phyloP scores from a whole-genome alignment of 1,140 invertebrate genomes.

The Orius insidiosus region DNA sequence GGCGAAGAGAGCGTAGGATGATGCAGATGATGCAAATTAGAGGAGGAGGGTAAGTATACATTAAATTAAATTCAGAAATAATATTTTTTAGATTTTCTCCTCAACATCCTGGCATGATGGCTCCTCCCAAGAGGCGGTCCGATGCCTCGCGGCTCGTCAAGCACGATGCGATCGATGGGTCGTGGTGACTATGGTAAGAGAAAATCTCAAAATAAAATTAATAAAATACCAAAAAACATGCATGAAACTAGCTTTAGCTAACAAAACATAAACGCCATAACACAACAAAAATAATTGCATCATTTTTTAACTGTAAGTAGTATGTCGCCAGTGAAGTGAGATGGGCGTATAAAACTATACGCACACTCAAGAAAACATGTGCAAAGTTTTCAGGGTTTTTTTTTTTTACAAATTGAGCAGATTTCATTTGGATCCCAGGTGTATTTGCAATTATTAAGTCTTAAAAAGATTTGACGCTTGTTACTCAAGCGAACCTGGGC shows the following conservation, averaged over 20 bases:
- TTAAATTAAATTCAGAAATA: constrained; percentile 12
- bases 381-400: too few species aligned
- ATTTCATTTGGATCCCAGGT: too few species aligned
- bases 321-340: too few species aligned
- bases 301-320: too few species aligned
- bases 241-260: constrained; percentile 4
- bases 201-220: neutral
- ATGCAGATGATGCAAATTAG: constrained; percentile 82
- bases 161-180: constrained; percentile 53
- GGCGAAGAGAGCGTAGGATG: constrained; percentile 77
- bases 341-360: too few species aligned
- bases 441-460: too few species aligned
- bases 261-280: neutral
- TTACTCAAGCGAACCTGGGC: too few species aligned
- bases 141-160: constrained; percentile 31
- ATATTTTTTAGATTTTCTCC: constrained; percentile 39
- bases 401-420: too few species aligned
- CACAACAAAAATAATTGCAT: neutral
- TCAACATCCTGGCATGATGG: constrained; percentile 38
- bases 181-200: constrained; percentile 72
- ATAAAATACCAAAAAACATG: too few species aligned
- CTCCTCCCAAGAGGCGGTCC: constrained; percentile 44
- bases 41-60: constrained; percentile 37
- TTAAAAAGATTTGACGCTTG: too few species aligned
- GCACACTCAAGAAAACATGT: too few species aligned